Evolutionary conservation across 2,113 vertebrate species (phyloP).

Genomic region (Corythaeola cristata): DNA sequence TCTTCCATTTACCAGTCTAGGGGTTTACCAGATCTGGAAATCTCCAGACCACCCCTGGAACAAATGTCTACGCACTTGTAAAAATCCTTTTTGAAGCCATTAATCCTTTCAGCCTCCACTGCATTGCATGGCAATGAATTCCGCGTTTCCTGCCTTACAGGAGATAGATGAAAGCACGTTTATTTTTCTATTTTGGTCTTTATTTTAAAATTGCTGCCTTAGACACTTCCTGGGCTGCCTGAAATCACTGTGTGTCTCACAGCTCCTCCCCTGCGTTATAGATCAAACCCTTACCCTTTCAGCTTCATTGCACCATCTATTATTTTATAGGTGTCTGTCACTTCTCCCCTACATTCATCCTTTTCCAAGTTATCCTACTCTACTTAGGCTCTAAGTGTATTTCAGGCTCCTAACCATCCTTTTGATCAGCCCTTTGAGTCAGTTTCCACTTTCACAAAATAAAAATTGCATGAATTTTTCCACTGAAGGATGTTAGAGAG

Average conservation of each 20-base stretch:
- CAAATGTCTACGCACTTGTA: not conserved
- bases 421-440: not conserved
- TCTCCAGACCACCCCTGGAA: not conserved
- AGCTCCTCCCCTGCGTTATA: not conserved
- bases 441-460: not conserved
- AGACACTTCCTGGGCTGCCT: not conserved
- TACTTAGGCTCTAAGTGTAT: not conserved
- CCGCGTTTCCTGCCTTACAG: not conserved
- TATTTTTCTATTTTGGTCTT: not conserved
- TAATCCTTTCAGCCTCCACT: not conserved
- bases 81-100: not conserved
- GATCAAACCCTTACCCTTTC: not conserved
- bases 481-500: not conserved
- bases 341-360: not conserved
- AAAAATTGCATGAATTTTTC: conserved; percentile 10
- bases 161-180: not conserved
- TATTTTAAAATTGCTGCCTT: not conserved
- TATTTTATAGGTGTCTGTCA: not conserved
- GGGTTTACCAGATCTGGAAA: not conserved
- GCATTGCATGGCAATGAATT: not conserved
- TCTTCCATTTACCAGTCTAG: not conserved
- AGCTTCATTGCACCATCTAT: not conserved
- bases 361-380: not conserved
- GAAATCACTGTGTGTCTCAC: not conserved
- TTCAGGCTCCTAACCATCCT: not conserved